Evolutionary conservation across 2,888 invertebrate species (phyloP), one percentile per base, ranked within the genome.

Genomic region (Carpatolechia fugitivella): DNA sequence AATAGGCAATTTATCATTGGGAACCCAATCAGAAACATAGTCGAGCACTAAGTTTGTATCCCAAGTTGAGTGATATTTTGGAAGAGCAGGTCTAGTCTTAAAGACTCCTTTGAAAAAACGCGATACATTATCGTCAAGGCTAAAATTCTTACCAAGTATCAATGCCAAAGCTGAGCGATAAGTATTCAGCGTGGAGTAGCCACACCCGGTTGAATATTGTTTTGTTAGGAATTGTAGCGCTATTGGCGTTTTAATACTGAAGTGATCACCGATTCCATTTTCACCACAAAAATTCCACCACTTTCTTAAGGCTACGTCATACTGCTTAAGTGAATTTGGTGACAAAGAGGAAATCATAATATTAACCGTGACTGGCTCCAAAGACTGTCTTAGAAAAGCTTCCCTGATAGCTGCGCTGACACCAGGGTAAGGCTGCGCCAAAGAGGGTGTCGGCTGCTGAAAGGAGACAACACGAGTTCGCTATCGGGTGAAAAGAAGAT

Each of bases 1-100:
- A 8, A 52, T 20, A 44, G 16, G 4, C 1, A 52, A 10, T 3
- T 13, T 10, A 1, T 44, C 20, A 24, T 52, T 52, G 1, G 52
- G 52, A 33, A 18, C 33, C 5, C 3, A 33, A n/a, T 31, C n/a
- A 18, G 18, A 1, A 8, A 52, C 2, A 13, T 7, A 46, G 20
- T 52, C 24, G 1, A 52, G 13, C 1, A 52, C 44, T 1, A 41
- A 2, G 20, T 44, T 52, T 2, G 52, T 20, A 20, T 46, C 24
- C 52, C 52, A 52, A 3, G 44, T 57, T 1, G 33, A 6, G 7
- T 47, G 16, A 13, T 57, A 57, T 20, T 20, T 35, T 1, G 56
- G 56, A n/a, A 50, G 13, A 11, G 10, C 16, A 1, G 55, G 55
- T 38, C 33, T 55, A 7, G 8, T 24, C 47, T 18, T 49, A 14